Percentiles rank a stretch among this genome's conserved stretches.
Conservation (phyloP, 1,140 invertebrate species). For the Diploscapter pachys region DNA sequence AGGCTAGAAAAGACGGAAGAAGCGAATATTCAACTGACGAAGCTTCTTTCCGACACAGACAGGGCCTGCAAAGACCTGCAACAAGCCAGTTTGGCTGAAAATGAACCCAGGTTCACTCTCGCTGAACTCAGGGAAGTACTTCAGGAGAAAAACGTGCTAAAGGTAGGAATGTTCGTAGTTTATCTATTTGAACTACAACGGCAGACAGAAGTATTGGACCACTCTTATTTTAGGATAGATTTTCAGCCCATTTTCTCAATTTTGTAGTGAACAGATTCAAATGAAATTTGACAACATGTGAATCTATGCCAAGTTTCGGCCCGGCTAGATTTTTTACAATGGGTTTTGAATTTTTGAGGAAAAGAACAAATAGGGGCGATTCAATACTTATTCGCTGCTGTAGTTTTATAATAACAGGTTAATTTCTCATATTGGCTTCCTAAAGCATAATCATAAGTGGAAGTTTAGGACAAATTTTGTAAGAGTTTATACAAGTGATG, state of each 20-base stretch:
- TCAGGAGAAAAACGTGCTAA: slow-evolving; percentile 81
- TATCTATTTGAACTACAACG: not conserved
- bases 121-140: slow-evolving; percentile 81
- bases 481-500: not conserved
- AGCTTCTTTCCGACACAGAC: slow-evolving; percentile 49
- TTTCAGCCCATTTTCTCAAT: too few relatives aligned
- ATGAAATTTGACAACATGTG: too few relatives aligned
- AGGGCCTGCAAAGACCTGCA: slow-evolving; percentile 54
- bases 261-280: too few relatives aligned
- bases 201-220: not conserved
- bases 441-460: too few relatives aligned
- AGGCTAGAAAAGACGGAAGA: slow-evolving; percentile 43
- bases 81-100: slow-evolving; percentile 28
- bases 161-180: slow-evolving; percentile 62
- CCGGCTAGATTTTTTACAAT: too few relatives aligned
- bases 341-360: too few relatives aligned
- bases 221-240: not conserved
- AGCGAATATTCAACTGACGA: slow-evolving; percentile 42
- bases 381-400: too few relatives aligned
- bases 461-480: too few relatives aligned
- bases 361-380: too few relatives aligned
- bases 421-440: too few relatives aligned
- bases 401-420: too few relatives aligned
- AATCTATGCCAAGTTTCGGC: too few relatives aligned
- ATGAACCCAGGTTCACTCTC: slow-evolving; percentile 77